Evolutionary conservation across 2,888 invertebrate genomes (phyloP).

Genomic region (Protophormia terraenovae): DNA sequence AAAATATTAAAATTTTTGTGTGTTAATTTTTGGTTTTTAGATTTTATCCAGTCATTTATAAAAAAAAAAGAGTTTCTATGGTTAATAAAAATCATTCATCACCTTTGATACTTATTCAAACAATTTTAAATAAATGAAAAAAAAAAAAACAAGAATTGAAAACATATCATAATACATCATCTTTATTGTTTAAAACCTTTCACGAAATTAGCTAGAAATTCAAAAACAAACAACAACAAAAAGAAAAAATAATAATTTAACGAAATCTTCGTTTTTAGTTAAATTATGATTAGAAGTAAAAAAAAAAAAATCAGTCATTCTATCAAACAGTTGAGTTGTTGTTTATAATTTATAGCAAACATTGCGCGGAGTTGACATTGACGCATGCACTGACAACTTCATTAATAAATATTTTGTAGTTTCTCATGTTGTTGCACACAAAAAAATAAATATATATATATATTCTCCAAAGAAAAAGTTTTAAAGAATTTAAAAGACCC

Average conservation of each 20-base stretch:
- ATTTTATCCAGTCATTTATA: conserved; percentile 18
- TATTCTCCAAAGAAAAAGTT: no score
- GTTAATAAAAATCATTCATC: conserved; percentile 57
- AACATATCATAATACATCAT: conserved; percentile 49
- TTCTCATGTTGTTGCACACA: conserved; percentile 45
- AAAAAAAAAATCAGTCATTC: neutral
- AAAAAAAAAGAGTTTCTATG: conserved; percentile 4
- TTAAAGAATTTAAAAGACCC: conserved; percentile 19
- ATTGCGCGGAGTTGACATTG: conserved; percentile 69
- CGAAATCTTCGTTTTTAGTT: neutral
- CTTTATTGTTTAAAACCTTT: conserved; percentile 52
- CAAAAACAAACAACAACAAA: no score
- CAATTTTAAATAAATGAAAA: no score
- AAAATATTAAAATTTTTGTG: neutral
- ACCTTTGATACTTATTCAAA: conserved; percentile 33
- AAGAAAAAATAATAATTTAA: neutral
- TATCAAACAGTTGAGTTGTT: conserved; percentile 19
- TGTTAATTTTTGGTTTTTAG: neutral
- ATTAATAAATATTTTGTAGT: conserved; percentile 75
- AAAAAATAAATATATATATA: no score
- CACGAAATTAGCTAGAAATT: conserved; percentile 61
- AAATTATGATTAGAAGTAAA: conserved; percentile 7
- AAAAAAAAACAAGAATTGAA: neutral
- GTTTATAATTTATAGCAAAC: conserved; percentile 62
- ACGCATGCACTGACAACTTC: conserved; percentile 76